phyloP scores from a whole-genome alignment of 1,140 invertebrate species.

The Meloidogyne exigua region DNA sequence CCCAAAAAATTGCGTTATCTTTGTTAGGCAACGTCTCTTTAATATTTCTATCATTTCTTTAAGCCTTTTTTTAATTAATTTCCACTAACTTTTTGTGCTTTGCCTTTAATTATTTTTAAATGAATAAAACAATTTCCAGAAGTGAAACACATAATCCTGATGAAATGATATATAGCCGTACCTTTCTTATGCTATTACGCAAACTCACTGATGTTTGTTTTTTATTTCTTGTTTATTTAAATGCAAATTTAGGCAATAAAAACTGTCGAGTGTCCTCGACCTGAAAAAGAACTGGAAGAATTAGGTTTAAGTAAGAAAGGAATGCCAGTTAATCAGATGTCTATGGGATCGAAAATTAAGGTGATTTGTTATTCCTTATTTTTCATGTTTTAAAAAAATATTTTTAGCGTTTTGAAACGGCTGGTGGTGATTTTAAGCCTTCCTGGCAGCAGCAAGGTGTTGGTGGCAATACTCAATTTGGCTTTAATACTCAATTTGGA shows the following conservation, averaged over 20 bases:
- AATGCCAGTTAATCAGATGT: constrained; percentile 17
- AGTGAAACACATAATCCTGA: constrained; percentile 19
- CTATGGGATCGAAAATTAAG: constrained; percentile 12
- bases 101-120: background rate
- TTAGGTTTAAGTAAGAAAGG: constrained; percentile 23
- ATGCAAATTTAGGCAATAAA: constrained; percentile 22
- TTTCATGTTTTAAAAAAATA: background rate
- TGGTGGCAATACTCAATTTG: constrained; percentile 8
- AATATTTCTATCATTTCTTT: background rate
- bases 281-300: constrained; percentile 27
- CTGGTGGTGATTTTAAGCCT: constrained; percentile 17
- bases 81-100: too few relatives aligned
- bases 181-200: constrained; percentile 24
- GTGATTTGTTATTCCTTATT: background rate
- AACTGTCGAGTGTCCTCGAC: constrained; percentile 28
- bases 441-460: constrained; percentile 11
- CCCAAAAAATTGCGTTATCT: too few relatives aligned
- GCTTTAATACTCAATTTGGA: constrained; percentile 7
- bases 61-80: too few relatives aligned
- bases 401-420: background rate
- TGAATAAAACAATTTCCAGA: background rate
- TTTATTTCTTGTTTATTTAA: background rate
- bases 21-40: too few relatives aligned
- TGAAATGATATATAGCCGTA: constrained; percentile 21
- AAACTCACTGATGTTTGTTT: constrained; percentile 21